phyloP scores from a whole-genome alignment of 1,140 invertebrate species.

The Chironomus striatipennis region DNA sequence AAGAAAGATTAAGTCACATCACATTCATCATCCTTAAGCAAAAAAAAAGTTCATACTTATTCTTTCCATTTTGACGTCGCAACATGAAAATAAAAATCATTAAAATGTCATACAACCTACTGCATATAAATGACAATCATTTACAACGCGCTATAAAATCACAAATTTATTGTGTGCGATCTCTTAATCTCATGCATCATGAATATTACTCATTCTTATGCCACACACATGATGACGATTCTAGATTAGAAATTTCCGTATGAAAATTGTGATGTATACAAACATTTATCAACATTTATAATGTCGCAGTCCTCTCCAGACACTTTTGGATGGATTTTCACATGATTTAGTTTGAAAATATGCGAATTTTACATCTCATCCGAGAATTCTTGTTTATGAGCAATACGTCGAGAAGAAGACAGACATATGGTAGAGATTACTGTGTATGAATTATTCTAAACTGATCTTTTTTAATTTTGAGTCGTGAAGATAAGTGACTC shows the following conservation, averaged over 20 bases:
- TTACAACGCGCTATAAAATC: background rate
- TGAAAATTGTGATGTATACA: background rate
- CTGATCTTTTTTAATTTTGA: too few relatives aligned
- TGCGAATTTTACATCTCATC: background rate
- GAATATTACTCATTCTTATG: background rate
- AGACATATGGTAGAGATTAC: too few relatives aligned
- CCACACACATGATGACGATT: slow-evolving; percentile 12
- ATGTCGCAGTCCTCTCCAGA: background rate
- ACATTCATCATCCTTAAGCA: background rate
- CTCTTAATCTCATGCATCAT: slow-evolving; percentile 18
- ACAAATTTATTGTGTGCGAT: slow-evolving; percentile 16
- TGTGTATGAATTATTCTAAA: too few relatives aligned
- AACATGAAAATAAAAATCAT: background rate
- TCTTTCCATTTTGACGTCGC: background rate
- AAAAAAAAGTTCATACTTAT: background rate
- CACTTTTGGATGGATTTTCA: slow-evolving; percentile 1
- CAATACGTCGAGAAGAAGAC: too few relatives aligned
- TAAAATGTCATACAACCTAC: background rate
- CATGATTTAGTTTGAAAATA: background rate
- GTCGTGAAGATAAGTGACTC: too few relatives aligned
- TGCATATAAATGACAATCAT: slow-evolving; percentile 17
- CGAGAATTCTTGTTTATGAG: too few relatives aligned
- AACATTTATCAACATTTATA: background rate
- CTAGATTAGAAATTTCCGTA: slow-evolving; percentile 8
- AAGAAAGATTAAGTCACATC: background rate